Conservation (phyloP, 2,888 invertebrate genomes). For the Melieria picta region DNA sequence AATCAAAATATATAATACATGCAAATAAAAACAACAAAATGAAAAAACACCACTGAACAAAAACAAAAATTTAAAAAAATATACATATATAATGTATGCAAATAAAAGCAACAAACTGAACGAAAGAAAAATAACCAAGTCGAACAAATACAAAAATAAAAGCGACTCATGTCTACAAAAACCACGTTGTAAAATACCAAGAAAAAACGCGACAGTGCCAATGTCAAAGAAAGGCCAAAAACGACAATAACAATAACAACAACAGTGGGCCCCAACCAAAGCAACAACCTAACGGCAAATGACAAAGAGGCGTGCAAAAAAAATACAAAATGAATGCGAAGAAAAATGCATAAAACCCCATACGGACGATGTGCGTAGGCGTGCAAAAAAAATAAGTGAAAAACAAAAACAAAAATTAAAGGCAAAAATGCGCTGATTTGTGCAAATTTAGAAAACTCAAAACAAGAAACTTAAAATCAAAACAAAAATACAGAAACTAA, state of each 20-base stretch:
- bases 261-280: neutral
- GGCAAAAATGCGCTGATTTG: neutral
- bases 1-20: neutral
- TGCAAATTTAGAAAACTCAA: neutral
- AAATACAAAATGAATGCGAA: neutral
- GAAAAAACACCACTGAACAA: neutral
- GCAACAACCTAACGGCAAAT: neutral
- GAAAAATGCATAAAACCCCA: neutral
- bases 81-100: conserved; percentile 4
- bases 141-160: conserved; percentile 1
- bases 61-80: neutral
- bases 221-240: conserved; percentile 37
- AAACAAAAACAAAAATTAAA: conserved; percentile 8
- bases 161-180: conserved; percentile 6
- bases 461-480: neutral
- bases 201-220: conserved; percentile 16
- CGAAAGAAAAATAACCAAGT: neutral
- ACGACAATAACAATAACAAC: conserved; percentile 9
- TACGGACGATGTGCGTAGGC: no score
- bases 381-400: neutral
- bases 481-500: conserved; percentile 6
- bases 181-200: neutral
- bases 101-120: conserved; percentile 14
- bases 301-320: neutral
- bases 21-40: neutral